Evolutionary conservation across 1,140 invertebrate species (phyloP).

Genomic region (Yoshiicerus persimilis): DNA sequence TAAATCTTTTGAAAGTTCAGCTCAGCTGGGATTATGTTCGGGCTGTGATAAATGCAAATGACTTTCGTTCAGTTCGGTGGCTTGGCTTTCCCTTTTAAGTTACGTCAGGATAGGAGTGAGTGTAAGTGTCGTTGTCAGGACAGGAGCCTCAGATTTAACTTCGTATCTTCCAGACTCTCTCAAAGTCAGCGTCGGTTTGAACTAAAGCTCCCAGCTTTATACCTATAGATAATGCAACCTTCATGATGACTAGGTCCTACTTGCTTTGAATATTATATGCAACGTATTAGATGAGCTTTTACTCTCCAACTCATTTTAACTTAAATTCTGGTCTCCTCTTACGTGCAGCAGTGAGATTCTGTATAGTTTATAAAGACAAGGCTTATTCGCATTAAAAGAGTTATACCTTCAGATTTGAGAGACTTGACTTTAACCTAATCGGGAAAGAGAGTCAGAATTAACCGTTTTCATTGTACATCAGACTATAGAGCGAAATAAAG

Average conservation of each 20-base stretch:
- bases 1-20: constrained; percentile 40
- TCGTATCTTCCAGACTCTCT: neutral
- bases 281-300: neutral
- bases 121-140: neutral
- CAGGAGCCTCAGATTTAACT: neutral
- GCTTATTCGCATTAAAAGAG: neutral
- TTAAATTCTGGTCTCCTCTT: neutral
- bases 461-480: neutral
- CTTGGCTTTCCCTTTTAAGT: neutral
- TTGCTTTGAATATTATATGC: neutral
- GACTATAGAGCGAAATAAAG: too few species aligned
- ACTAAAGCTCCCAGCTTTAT: neutral
- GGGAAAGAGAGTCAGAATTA: neutral
- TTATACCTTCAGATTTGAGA: neutral
- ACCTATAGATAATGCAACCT: neutral
- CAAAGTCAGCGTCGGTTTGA: neutral
- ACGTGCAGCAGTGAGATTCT: neutral
- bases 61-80: constrained; percentile 14
- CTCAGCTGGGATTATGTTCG: constrained; percentile 35
- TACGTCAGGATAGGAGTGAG: neutral
- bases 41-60: constrained; percentile 45
- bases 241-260: neutral
- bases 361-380: too few species aligned
- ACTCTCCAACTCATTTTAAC: neutral
- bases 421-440: neutral